Evolutionary conservation across 1,140 invertebrate species (phyloP), one percentile per base, ranked within the genome.

Genomic region (Tribolium madens): DNA sequence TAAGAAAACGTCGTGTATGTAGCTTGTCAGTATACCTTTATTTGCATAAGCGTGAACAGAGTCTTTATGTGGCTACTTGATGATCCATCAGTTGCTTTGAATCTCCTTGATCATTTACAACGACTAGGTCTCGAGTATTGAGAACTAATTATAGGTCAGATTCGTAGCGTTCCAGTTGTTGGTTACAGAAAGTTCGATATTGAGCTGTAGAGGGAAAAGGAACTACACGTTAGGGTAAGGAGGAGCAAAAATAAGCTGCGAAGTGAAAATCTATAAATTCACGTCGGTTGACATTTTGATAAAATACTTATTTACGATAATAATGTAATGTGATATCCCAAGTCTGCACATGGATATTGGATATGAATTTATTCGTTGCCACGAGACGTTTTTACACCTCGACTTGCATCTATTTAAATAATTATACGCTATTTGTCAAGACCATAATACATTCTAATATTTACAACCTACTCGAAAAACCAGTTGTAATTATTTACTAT

Each of bases 271-370:
- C 57, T 13, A 64, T 64, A 64, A 64, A 64, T 64, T 33, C 26
- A 33, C 9, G 15, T 6, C 3, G n/a, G 21, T 64, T 64, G 57
- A 64, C 57, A 64, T 9, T 64, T 64, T 64, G 57, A 64, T 64
- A 64, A 64, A 64, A 64, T 64, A 64, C 26, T 64, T 33, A 64
- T 64, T 64, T 64, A 64, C 57, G 57, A 64, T 64, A 64, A 64
- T 64, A 64, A 33, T 33, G 57, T 64, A 64, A 64, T 13, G 57
- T 64, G 57, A 64, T 64, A 64, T 18, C 21, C 10, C 57, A 33
- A 64, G 57, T 64, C 57, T 64, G 57, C 57, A 64, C 57, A 64
- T 64, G 57, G 57, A 64, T 64, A 64, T 64, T 64, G 57, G 57
- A 64, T 64, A 33, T 64, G 57, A 64, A 64, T 64, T 64, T 64